Evolutionary conservation across 2,797 vertebrate genomes (phyloP).

Genomic region (Percopsis omiscomaycus): DNA sequence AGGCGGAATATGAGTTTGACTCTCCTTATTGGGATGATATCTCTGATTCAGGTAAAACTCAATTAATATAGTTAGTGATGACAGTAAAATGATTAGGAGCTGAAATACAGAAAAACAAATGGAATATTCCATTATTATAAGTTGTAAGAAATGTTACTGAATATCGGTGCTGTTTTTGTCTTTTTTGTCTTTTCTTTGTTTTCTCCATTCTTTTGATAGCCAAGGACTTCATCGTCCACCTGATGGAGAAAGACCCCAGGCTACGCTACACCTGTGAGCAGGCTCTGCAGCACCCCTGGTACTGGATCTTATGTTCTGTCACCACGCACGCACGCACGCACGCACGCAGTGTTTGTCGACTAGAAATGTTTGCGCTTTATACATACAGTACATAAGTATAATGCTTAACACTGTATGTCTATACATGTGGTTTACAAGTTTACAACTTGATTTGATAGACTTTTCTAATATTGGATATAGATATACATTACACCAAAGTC

Average conservation of each 20-base stretch:
- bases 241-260: constrained; percentile 92
- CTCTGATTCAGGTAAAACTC: constrained; percentile 88
- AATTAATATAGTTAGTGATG: no score
- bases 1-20: constrained; percentile 96
- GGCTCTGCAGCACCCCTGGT: constrained; percentile 94
- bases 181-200: not conserved
- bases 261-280: constrained; percentile 92
- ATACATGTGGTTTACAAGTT: no score
- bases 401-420: no score
- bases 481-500: not conserved
- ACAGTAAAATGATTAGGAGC: no score
- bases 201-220: constrained; percentile 69
- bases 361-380: no score
- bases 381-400: no score
- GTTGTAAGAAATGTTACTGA: not conserved
- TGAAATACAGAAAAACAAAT: no score
- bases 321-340: constrained; percentile 1
- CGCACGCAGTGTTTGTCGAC: not conserved
- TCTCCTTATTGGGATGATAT: constrained; percentile 99
- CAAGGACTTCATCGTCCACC: constrained; percentile 94
- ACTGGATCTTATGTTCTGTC: constrained; percentile 26
- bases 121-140: no score
- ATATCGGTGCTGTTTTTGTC: not conserved
- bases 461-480: no score
- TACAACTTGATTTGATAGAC: no score